Base-by-base conservation (phyloP, 2,888 invertebrate species). In the Pheosia gnoma region DNA sequence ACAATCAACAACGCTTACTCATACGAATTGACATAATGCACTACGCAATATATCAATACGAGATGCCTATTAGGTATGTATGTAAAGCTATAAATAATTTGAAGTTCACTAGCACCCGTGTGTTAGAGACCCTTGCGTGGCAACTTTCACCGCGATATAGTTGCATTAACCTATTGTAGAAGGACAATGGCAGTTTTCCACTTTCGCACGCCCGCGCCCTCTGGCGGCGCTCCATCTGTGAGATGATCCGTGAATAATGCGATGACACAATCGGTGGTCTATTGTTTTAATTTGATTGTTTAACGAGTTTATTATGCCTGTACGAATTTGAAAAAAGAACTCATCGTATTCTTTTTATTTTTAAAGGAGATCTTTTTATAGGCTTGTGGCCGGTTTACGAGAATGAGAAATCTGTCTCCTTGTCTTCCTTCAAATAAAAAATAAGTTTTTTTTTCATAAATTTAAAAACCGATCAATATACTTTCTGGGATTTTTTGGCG, bases 91-190 rank as follows among this genome's bases (percentile, higher is more conserved):
- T 25, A 47, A 13, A 56, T 55, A 56, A 59, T 39, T n/a, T 62
- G 56, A 73, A 75, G 73, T 70, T 78, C 73, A 72, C 63, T 61
- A 63, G 59, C 63, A 68, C 59, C 65, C 58, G 65, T 66, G 64
- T 53, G 36, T 11, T 65, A 61, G 59, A 79, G 76, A 78, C 75
- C 79, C 78, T 75, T 77, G n/a, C 70, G 49, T 68, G 59, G 58
- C 74, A 71, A 89, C 90, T 91, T 91, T 91, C 91, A 86, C 91
- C 85, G 55, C 62, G 83, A 83, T 89, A 84, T 81, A 87, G 85
- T 87, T 86, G 81, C 81, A 71, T 74, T 79, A 75, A 78, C 66
- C 81, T 72, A 87, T 88, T 88, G 88, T 88, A 67, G 72, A 81
- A 88, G 90, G 88, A 90, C 90, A 89, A 89, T 88, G 65, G 80